phyloP scores from a whole-genome alignment of 1,140 invertebrate genomes.

The Halyomorpha halys region DNA sequence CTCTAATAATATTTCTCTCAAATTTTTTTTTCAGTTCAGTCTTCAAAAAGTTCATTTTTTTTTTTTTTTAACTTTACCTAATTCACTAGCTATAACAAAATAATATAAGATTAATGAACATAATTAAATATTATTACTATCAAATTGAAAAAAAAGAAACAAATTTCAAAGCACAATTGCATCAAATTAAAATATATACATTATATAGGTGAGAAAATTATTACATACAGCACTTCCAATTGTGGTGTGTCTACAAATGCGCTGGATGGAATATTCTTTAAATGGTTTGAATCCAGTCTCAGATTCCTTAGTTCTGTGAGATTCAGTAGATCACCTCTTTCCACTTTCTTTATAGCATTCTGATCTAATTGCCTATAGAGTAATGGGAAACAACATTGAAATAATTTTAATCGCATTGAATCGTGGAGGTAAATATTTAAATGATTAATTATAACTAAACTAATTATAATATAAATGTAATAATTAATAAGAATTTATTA shows the following conservation, averaged over 20 bases:
- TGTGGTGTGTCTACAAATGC: slow-evolving; percentile 46
- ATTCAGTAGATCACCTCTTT: slow-evolving; percentile 43
- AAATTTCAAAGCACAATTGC: too few relatives aligned
- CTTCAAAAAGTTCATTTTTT: too few relatives aligned
- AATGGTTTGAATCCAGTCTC: slow-evolving; percentile 52
- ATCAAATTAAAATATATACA: neutral
- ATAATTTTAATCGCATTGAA: neutral
- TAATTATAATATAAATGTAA: neutral
- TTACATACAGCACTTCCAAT: slow-evolving; percentile 56
- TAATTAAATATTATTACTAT: too few relatives aligned
- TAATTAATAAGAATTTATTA: too few relatives aligned
- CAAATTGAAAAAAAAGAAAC: too few relatives aligned
- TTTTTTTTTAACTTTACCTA: too few relatives aligned
- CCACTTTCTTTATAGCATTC: slow-evolving; percentile 50
- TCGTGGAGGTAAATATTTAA: neutral
- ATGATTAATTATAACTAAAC: neutral
- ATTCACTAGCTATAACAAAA: too few relatives aligned
- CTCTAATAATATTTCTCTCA: too few relatives aligned
- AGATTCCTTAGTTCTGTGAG: slow-evolving; percentile 49
- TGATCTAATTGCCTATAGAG: slow-evolving; percentile 52
- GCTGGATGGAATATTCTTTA: slow-evolving; percentile 47
- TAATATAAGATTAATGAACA: too few relatives aligned
- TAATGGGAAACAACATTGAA: neutral
- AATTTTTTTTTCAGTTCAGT: too few relatives aligned
- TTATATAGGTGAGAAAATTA: too few relatives aligned